These are phyloP conservation scores for Miniopterus natalensis DNA, from an alignment of 2,113 vertebrate genomes.

Conservation along the genomic window DNA sequence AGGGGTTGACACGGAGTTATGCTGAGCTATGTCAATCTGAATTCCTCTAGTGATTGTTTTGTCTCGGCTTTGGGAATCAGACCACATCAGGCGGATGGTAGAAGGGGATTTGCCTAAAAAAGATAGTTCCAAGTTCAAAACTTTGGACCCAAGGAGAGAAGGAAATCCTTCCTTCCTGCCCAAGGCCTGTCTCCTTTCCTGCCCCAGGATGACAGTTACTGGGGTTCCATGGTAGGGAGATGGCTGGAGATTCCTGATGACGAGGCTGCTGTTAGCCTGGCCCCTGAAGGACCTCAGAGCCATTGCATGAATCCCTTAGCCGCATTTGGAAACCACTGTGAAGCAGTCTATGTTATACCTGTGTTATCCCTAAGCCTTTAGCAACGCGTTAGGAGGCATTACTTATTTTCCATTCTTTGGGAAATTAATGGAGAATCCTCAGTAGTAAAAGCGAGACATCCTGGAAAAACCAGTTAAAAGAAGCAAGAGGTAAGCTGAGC, in stretches of 20 bases:
- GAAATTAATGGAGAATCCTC: not conserved
- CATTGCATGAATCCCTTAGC: not conserved
- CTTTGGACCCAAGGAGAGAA: not conserved
- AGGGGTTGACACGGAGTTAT: not conserved
- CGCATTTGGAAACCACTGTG: not conserved
- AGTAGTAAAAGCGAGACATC: not conserved
- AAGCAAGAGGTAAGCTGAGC: not conserved
- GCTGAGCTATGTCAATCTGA: not conserved
- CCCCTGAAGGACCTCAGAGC: not conserved
- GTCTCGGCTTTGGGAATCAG: not conserved
- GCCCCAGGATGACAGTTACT: not conserved
- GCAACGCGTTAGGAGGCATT: not conserved
- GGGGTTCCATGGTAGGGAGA: not conserved
- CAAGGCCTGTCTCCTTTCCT: not conserved
- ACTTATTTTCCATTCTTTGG: conserved; percentile 4
- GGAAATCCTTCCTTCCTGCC: not conserved
- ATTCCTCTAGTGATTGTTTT: not conserved
- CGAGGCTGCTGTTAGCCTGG: accelerated
- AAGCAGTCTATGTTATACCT: not conserved
- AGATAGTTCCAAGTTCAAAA: not conserved
- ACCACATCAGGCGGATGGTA: not conserved
- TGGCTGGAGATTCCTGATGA: not conserved
- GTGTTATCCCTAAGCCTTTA: not conserved
- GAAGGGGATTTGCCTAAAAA: not conserved
- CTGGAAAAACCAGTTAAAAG: not conserved